Base-by-base conservation (phyloP, 2,888 invertebrate genomes). In the Sinhomidia bicolor region DNA sequence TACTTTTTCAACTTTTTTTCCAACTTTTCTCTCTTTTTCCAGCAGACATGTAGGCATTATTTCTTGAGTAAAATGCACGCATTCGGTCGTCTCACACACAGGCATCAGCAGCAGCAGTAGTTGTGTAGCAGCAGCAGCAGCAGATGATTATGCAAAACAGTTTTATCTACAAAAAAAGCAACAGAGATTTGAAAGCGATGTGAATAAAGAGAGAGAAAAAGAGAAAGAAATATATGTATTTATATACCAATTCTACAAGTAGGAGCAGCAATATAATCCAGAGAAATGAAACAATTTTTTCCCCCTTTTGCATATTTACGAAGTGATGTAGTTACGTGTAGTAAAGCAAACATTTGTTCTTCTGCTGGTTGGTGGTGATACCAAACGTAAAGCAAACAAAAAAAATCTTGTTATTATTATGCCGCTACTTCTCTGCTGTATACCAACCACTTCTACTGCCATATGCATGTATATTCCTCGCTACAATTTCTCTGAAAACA, bases 221-320 rank as follows among this genome's bases (percentile, higher is more conserved):
- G 17, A 60, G 14, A 51, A 12, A n/a, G 6, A 51, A 32, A 68
- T 68, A 68, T n/a, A n/a, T n/a, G n/a, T n/a, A n/a, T n/a, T n/a
- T n/a, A n/a, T n/a, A n/a, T n/a, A n/a, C n/a, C n/a, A n/a, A n/a
- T 36, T 68, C 68, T 68, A 68, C 68, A 68, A 68, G 68, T 62
- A 57, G 57, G 3, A 57, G 57, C 10, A 23, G 51, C n/a, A 54
- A 2, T 17, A 17, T 36, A 68, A 68, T 12, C 36, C 36, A 41
- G 23, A 71, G 23, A 71, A 71, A 71, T 71, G 71, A 71, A 71
- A 71, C 71, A 44, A 71, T 23, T 71, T 71, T 71, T 71, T 71
- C 36, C 12, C 68, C 23, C 17, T 71, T 71, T 71, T 71, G 44
- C 71, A 71, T 71, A 71, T 71, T 71, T 71, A 71, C 71, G 44